Evolutionary conservation across 1,140 invertebrate genomes (phyloP).

Genomic region (Heterodera carotae): DNA sequence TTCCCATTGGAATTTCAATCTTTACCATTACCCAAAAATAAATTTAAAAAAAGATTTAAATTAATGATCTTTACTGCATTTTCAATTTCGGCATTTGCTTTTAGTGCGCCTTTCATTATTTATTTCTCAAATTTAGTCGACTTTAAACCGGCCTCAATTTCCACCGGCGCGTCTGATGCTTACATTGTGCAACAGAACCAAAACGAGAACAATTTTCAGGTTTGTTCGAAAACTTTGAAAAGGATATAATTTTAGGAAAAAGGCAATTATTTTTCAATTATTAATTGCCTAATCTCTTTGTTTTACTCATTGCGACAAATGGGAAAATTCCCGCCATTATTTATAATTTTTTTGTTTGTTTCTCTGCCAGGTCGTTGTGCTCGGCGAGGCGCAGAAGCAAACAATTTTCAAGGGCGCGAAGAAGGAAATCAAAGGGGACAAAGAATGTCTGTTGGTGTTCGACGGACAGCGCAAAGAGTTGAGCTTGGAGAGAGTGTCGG

Average conservation of each 20-base stretch:
- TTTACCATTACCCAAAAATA: no score
- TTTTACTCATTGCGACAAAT: no score
- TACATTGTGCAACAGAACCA: slow-evolving; percentile 7
- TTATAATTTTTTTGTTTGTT: not conserved
- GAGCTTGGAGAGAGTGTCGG: slow-evolving; percentile 21
- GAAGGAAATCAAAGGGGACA: slow-evolving; percentile 28
- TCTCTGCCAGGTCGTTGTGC: slow-evolving; percentile 20
- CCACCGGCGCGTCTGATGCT: slow-evolving; percentile 15
- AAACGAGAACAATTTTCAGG: slow-evolving; percentile 20
- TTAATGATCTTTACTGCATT: no score
- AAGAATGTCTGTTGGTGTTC: slow-evolving; percentile 24
- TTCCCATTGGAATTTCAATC: no score
- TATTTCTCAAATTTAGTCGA: slow-evolving; percentile 11
- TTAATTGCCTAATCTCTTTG: no score
- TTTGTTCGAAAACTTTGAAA: not conserved
- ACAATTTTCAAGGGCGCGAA: slow-evolving; percentile 24
- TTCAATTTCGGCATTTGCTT: no score
- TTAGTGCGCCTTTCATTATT: not conserved
- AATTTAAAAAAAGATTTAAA: no score
- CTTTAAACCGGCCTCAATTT: slow-evolving; percentile 29
- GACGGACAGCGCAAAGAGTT: slow-evolving; percentile 9
- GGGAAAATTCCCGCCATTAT: not conserved
- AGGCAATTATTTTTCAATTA: no score
- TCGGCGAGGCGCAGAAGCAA: slow-evolving; percentile 15
- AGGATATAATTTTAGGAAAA: no score